A percentile compares a stretch with the other conserved stretches of the same genome.
These are phyloP conservation scores for Emydoidea blandingii DNA, from an alignment of 2,797 vertebrate species.

Conservation along the genomic window DNA sequence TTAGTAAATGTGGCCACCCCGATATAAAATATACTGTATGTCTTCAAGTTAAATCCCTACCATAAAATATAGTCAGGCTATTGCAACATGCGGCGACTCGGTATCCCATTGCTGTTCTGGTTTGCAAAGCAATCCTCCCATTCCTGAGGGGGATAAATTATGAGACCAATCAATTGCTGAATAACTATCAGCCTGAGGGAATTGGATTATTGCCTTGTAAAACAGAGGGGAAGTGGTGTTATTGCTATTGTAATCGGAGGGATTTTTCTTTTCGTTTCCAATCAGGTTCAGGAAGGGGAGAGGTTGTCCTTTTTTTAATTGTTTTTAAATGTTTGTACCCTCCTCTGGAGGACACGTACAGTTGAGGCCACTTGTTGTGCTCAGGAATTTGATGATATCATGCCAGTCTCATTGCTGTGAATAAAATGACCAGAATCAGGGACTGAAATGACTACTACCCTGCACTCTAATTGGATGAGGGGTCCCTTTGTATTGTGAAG, in stretches of 20 bases:
- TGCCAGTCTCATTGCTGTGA: background rate
- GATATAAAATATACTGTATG: background rate
- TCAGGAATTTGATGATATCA: background rate
- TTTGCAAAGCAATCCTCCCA: background rate
- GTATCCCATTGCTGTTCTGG: background rate
- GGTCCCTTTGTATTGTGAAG: background rate
- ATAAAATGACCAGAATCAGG: background rate
- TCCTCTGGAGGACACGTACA: background rate
- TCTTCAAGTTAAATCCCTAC: background rate
- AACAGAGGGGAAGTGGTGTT: conserved; percentile 36
- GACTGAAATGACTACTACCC: background rate
- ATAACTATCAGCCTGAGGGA: background rate
- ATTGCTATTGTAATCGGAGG: conserved; percentile 51
- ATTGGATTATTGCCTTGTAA: conserved; percentile 30
- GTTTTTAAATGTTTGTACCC: background rate
- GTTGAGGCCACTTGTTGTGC: background rate
- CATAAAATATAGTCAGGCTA: background rate
- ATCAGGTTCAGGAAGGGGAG: background rate
- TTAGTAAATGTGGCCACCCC: too few relatives aligned
- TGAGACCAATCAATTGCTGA: background rate
- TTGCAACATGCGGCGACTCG: background rate
- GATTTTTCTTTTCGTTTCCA: background rate
- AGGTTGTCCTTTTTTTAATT: background rate
- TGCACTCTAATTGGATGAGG: background rate
- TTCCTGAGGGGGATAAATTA: conserved; percentile 6